These are phyloP conservation scores for Pediacus dermestoides DNA, from an alignment of 2,888 invertebrate genomes.

Conservation along the genomic window DNA sequence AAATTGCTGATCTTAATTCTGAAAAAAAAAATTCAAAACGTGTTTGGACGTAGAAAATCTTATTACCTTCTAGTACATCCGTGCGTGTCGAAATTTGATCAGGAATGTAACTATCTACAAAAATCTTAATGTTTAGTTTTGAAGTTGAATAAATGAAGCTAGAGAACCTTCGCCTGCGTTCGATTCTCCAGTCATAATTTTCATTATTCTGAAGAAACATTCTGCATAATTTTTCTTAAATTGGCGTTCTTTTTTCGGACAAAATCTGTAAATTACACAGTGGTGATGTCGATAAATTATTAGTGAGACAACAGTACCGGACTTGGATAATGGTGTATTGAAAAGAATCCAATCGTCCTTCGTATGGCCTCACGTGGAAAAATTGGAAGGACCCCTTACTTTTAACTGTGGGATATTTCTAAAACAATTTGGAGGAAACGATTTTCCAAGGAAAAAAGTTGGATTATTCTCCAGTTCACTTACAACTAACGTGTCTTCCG, in stretches of 20 bases:
- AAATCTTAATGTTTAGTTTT: too few species aligned
- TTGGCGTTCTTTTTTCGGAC: conserved; percentile 8
- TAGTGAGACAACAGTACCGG: conserved; percentile 4
- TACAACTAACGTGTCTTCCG: conserved; percentile 37
- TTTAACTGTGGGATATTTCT: conserved; percentile 20
- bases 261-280: conserved; percentile 18
- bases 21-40: too few species aligned
- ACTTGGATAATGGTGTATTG: conserved; percentile 12
- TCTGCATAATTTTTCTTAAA: not conserved
- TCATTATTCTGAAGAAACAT: not conserved
- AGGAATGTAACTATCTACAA: too few species aligned
- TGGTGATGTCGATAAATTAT: too few species aligned
- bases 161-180: too few species aligned
- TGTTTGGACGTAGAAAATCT: too few species aligned
- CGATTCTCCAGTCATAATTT: conserved; percentile 1
- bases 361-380: conserved; percentile 29
- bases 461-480: conserved; percentile 23
- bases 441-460: too few species aligned
- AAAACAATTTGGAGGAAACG: conserved; percentile 7
- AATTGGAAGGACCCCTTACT: conserved; percentile 24
- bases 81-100: too few species aligned
- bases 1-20: not conserved
- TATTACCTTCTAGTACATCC: too few species aligned
- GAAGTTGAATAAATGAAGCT: too few species aligned
- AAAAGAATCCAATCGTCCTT: conserved; percentile 30